A percentile compares a stretch with the other conserved stretches of the same genome.
Evolutionary conservation across 2,888 invertebrate species (phyloP).

Genomic region (Alsophila aescularia): DNA sequence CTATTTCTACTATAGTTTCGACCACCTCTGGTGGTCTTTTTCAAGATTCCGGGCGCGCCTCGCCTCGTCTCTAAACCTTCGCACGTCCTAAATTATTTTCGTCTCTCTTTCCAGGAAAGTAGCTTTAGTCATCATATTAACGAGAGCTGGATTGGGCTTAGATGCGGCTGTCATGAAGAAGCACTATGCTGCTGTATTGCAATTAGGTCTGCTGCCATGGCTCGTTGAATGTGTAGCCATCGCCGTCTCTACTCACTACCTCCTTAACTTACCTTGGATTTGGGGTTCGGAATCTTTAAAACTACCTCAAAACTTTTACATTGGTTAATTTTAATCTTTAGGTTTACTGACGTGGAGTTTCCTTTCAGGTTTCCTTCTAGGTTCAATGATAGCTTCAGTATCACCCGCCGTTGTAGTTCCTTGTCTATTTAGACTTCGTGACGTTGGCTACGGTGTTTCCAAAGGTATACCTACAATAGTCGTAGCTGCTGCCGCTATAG

Average conservation of each 20-base stretch:
- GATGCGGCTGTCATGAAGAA: constrained; percentile 90
- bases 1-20: too few relatives aligned
- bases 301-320: too few relatives aligned
- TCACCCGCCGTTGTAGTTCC: constrained; percentile 96
- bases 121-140: constrained; percentile 92
- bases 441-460: constrained; percentile 89
- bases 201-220: constrained; percentile 92
- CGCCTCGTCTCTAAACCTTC: too few relatives aligned
- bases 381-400: constrained; percentile 92
- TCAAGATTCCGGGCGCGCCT: too few relatives aligned
- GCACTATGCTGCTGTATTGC: constrained; percentile 88
- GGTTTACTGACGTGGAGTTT: background rate
- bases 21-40: too few relatives aligned
- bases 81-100: background rate
- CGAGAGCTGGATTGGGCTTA: constrained; percentile 92
- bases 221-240: constrained; percentile 88
- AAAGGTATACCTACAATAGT: constrained; percentile 95
- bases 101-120: constrained; percentile 85
- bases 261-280: constrained; percentile 90
- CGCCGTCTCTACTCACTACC: constrained; percentile 84
- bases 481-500: constrained; percentile 94
- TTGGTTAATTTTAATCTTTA: background rate
- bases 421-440: constrained; percentile 89
- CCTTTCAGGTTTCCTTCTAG: constrained; percentile 86
- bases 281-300: constrained; percentile 82